Evolutionary conservation across 2,888 invertebrate species (phyloP), one percentile per base, ranked within the genome.

Genomic region (Trichopoda pennipes): DNA sequence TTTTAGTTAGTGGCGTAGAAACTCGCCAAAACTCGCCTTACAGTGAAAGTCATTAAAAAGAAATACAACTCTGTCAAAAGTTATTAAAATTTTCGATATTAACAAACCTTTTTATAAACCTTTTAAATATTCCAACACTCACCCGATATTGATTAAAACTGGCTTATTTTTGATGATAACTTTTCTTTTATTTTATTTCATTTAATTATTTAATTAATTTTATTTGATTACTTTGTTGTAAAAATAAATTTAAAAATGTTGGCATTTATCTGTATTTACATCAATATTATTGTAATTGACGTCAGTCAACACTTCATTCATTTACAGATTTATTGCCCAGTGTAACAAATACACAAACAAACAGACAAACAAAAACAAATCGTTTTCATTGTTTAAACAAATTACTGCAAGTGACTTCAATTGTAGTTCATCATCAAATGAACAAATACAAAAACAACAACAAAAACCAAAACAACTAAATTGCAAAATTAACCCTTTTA

Each of bases 281-380:
- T 68, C 72, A 61, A 47, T 53, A 61, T 21, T 35, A 70, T 47
- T 74, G 75, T 53, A 77, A 84, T 70, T 69, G 78, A 84, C 84
- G 84, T 16, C 85, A 84, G 83, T 44, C 85, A 84, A 85, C 84
- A 85, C 84, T 80, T 77, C 47, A 47, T 69, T 63, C 38, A 35
- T 56, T 63, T 49, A 47, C 55, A 42, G 58, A 68, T 60, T 75
- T 44, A 66, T 68, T 75, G 58, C 19, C 32, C 16, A 68, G 58
- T 10, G 16, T 6, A 44, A n/a, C n/a, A n/a, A n/a, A n/a, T n/a
- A n/a, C n/a, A n/a, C n/a, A n/a, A n/a, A n/a, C n/a, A n/a, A n/a
- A n/a, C n/a, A n/a, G n/a, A n/a, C n/a, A n/a, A n/a, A n/a, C n/a
- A 4, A 19, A 19, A 7, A n/a, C 32, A 75, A 64, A 49, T 56